phyloP scores from a whole-genome alignment of 1,140 invertebrate species.

The Drosophila miranda region DNA sequence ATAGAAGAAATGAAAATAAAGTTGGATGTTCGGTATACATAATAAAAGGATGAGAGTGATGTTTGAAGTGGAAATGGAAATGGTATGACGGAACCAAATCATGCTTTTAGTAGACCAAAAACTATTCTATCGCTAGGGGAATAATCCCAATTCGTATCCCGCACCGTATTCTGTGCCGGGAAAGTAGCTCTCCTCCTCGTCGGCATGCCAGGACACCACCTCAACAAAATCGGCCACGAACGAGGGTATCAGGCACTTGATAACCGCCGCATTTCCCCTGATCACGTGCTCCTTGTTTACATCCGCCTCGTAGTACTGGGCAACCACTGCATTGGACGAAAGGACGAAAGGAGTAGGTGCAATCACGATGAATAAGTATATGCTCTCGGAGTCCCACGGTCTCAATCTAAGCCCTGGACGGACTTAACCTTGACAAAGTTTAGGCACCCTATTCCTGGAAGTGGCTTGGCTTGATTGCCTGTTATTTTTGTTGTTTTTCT shows the following conservation, averaged over 20 bases:
- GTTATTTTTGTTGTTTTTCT: conserved; percentile 15
- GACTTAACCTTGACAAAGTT: too few species aligned
- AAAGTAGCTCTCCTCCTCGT: conserved; percentile 87
- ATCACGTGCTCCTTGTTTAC: conserved; percentile 97
- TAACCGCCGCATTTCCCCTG: conserved; percentile 94
- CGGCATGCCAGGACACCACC: conserved; percentile 93
- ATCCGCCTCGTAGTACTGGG: conserved; percentile 94
- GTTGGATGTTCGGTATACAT: conserved; percentile 39
- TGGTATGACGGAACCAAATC: conserved; percentile 24
- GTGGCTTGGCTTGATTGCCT: conserved; percentile 16
- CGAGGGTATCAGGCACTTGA: conserved; percentile 96
- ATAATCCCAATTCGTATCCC: background rate
- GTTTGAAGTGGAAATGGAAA: conserved; percentile 27
- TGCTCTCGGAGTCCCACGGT: conserved; percentile 48
- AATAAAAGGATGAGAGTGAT: conserved; percentile 29
- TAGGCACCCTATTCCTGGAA: conserved; percentile 47
- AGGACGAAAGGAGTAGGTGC: conserved; percentile 18
- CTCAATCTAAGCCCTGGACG: background rate
- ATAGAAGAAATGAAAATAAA: conserved; percentile 65
- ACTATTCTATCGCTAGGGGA: conserved; percentile 6
- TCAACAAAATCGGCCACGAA: conserved; percentile 96
- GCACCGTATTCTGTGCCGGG: conserved; percentile 82
- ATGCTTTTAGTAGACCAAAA: conserved; percentile 64
- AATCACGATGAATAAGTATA: conserved; percentile 2
- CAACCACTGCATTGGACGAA: conserved; percentile 86